A percentile compares a stretch with the other conserved stretches of the same genome.
Evolutionary conservation across 2,888 invertebrate genomes (phyloP).

Genomic region (Crematogaster levior): DNA sequence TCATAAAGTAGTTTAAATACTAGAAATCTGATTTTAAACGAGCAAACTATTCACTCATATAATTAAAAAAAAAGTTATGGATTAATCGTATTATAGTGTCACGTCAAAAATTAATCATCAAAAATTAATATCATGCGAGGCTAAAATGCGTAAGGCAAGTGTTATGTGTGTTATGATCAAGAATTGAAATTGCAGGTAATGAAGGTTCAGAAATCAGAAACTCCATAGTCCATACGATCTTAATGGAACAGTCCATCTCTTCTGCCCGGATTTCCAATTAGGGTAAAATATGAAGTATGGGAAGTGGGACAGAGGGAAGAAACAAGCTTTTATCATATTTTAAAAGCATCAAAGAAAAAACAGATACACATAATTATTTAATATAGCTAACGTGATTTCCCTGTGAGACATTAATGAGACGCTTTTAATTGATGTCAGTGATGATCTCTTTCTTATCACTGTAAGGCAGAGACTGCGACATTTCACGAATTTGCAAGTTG

Average conservation of each 20-base stretch:
- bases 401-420: not conserved
- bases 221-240: constrained; percentile 74
- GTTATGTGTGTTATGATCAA: constrained; percentile 27
- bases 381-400: not conserved
- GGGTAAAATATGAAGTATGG: constrained; percentile 45
- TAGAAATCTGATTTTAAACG: not conserved
- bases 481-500: constrained; percentile 65
- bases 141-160: not conserved
- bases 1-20: constrained; percentile 2
- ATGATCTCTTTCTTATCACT: constrained; percentile 58
- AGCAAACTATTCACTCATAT: not conserved
- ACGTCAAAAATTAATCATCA: not conserved
- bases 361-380: constrained; percentile 39
- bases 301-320: constrained; percentile 43
- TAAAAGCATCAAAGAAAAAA: constrained; percentile 58
- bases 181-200: constrained; percentile 24
- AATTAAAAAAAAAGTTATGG: constrained; percentile 13
- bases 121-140: constrained; percentile 31
- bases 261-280: constrained; percentile 60
- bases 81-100: constrained; percentile 15
- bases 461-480: constrained; percentile 73
- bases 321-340: constrained; percentile 28
- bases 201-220: constrained; percentile 67
- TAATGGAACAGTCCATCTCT: constrained; percentile 64
- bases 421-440: constrained; percentile 61